phyloP scores from a whole-genome alignment of 2,888 invertebrate genomes.

The Melieria omissa region DNA sequence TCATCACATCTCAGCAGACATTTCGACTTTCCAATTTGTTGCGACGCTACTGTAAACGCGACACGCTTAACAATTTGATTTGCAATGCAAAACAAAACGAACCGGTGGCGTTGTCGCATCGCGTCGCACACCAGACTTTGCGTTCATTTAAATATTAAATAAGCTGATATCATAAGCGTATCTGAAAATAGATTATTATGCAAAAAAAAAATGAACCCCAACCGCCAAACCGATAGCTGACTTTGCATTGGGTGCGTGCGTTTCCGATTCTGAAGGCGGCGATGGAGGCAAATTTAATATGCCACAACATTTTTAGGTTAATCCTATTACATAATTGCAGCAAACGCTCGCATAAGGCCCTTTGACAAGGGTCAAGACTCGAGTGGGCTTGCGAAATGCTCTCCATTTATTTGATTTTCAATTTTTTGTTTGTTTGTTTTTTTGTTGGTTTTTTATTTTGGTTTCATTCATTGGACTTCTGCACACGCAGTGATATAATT shows the following conservation, averaged over 20 bases:
- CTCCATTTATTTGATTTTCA: too few species aligned
- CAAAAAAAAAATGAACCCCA: background rate
- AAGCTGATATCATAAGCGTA: slow-evolving; percentile 11
- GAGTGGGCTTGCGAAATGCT: too few species aligned
- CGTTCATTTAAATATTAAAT: background rate
- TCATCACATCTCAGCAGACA: too few species aligned
- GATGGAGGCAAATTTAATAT: too few species aligned
- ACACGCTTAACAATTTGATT: slow-evolving; percentile 9
- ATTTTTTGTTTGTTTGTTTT: too few species aligned
- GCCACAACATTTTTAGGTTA: slow-evolving; percentile 3
- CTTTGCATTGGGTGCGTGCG: background rate
- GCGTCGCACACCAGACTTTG: background rate
- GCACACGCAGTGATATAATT: too few species aligned
- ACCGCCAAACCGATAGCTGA: background rate
- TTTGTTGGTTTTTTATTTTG: too few species aligned
- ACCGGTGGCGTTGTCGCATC: background rate
- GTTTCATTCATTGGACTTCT: too few species aligned
- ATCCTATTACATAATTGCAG: slow-evolving; percentile 27
- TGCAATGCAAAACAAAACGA: slow-evolving; percentile 13
- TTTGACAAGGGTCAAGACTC: slow-evolving; percentile 26
- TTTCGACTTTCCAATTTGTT: too few species aligned
- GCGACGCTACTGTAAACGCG: background rate
- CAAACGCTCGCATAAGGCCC: background rate
- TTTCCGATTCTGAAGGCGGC: background rate
- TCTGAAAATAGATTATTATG: background rate